Percentiles rank a stretch among this genome's conserved stretches.
These are phyloP conservation scores for Proterorhinus semilunaris DNA, from an alignment of 2,113 vertebrate species.

Conservation along the genomic window DNA sequence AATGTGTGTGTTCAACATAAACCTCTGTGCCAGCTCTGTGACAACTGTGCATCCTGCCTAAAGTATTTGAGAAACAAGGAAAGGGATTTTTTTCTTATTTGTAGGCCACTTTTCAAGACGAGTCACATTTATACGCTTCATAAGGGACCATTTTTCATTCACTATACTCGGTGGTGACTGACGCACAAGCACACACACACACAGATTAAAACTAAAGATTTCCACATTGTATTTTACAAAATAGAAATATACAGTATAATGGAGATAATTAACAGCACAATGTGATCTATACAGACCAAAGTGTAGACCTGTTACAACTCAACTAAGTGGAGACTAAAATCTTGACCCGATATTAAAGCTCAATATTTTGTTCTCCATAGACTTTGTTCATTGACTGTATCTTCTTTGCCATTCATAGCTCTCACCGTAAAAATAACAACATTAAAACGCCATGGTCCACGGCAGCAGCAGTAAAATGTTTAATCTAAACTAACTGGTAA, in stretches of 20 bases:
- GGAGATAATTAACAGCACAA: too few species aligned
- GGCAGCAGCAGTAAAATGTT: slow-evolving; percentile 34
- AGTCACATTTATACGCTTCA: too few species aligned
- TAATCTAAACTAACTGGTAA: slow-evolving; percentile 26
- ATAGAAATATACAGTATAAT: too few species aligned
- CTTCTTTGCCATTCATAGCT: slow-evolving; percentile 17
- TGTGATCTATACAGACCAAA: too few species aligned
- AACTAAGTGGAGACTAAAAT: background rate
- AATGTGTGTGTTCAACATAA: background rate
- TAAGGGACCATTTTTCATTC: too few species aligned
- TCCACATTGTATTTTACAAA: too few species aligned
- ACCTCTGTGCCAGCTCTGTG: background rate
- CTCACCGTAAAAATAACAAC: slow-evolving; percentile 17
- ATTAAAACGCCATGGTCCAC: background rate
- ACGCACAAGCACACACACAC: too few species aligned
- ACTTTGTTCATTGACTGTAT: background rate
- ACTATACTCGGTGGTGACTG: too few species aligned
- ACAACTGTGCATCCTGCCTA: background rate
- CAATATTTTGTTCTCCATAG: background rate
- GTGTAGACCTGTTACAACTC: too few species aligned
- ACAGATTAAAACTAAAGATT: too few species aligned
- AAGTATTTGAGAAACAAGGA: background rate
- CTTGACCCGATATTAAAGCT: background rate
- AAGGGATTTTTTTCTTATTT: background rate
- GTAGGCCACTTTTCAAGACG: too few species aligned